Conservation (phyloP, 2,888 invertebrate species). For the Agrilus biguttatus region DNA sequence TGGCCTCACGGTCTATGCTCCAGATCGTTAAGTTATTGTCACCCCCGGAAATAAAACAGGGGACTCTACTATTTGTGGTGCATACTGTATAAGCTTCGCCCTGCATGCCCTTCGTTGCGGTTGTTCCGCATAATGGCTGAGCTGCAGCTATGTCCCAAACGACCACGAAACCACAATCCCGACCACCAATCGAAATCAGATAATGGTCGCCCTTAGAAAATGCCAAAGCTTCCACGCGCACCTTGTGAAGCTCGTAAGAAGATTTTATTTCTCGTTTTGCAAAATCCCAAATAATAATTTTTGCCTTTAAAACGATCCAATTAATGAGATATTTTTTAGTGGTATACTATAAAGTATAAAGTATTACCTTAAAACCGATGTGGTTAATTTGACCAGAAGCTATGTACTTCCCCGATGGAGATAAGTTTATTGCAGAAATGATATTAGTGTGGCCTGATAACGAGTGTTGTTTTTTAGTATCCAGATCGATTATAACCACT, state of each 20-base stretch:
- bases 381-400: conserved; percentile 86
- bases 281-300: conserved; percentile 80
- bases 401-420: conserved; percentile 58
- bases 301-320: conserved; percentile 34
- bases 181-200: conserved; percentile 74
- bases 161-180: conserved; percentile 78
- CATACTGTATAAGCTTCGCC: conserved; percentile 27
- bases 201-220: conserved; percentile 72
- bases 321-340: not conserved
- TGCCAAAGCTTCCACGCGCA: conserved; percentile 70
- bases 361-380: conserved; percentile 67
- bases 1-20: conserved; percentile 53
- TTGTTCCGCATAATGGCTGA: conserved; percentile 33
- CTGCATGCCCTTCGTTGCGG: conserved; percentile 23
- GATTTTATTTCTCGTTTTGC: conserved; percentile 44
- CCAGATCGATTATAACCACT: conserved; percentile 55
- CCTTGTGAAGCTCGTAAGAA: conserved; percentile 75
- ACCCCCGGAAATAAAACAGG: conserved; percentile 60
- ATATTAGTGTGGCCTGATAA: conserved; percentile 67
- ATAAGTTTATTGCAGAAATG: conserved; percentile 63
- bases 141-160: conserved; percentile 58
- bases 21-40: conserved; percentile 50
- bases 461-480: conserved; percentile 56
- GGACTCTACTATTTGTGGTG: conserved; percentile 42
- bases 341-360: not conserved